Base-by-base conservation (phyloP, 2,797 vertebrate species). In the Coluber constrictor region DNA sequence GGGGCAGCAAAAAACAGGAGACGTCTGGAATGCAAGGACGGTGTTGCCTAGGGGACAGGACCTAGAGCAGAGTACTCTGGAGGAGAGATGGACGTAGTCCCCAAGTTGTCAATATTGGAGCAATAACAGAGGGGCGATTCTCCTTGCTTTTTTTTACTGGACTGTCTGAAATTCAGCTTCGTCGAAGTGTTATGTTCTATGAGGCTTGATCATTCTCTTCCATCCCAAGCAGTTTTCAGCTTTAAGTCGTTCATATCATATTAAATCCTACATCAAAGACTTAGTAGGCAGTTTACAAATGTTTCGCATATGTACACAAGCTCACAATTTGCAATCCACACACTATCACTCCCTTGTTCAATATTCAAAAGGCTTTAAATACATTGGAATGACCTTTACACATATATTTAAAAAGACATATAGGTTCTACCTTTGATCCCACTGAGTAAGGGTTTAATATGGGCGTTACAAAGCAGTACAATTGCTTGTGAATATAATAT, bases 21-120 rank as follows among this genome's bases (percentile, higher is more conserved):
- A 96, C 94, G 97, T 97, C 97, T 97, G 97, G 97, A 97, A 97
- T 97, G 96, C 96, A 96, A 97, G 96, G 96, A 96, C 96, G 93
- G 95, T 89, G 93, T 88, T 57, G 86, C 86, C 54, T 0, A 0
- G 59, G 94, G 60, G 90, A 90, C 91, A 86, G 83, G 32, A 27
- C 8, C 87, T 79, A 70, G 8, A 54, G 66, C 66, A 93, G 66
- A 3, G 60, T 94, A 93, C 70, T 89, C 83, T 43, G 25, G 7
- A 18, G 89, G 70, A 91, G 59, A 89, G 87, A 66, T 63, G 63
- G 43, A 88, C 18, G 29, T 87, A n/a, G 51, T 59, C 23, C 20
- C 16, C 63, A 74, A 51, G 70, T 87, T 61, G 32, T 74, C 51
- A 88, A 16, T 51, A 27, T 5, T 54, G 16, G 61, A 11, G 6